Conservation (phyloP, 1,140 invertebrate genomes). For the Scaptomyza pallida region DNA sequence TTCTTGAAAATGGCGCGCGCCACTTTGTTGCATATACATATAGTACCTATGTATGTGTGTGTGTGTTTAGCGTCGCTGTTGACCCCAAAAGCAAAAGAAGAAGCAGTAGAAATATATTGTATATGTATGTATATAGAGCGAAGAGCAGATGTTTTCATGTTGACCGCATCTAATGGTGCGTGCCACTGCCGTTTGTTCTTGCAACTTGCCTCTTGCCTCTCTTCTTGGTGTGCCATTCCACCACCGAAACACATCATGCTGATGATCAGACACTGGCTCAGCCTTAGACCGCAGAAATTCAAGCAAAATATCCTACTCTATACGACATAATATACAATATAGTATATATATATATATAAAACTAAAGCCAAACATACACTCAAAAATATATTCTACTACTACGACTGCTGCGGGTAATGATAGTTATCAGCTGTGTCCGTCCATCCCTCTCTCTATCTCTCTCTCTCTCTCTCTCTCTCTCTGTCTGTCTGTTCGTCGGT, state of each 20-base stretch:
- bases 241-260: conserved; percentile 22
- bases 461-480: too few relatives aligned
- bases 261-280: conserved; percentile 22
- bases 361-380: conserved; percentile 39
- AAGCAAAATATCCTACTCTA: too few relatives aligned
- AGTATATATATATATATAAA: background rate
- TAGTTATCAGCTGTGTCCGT: conserved; percentile 66
- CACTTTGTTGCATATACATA: too few relatives aligned
- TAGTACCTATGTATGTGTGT: background rate
- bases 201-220: conserved; percentile 32
- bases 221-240: conserved; percentile 22
- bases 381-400: conserved; percentile 24
- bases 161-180: conserved; percentile 83
- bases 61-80: conserved; percentile 26
- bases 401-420: conserved; percentile 65
- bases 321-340: conserved; percentile 18
- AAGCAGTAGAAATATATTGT: background rate
- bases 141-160: conserved; percentile 79
- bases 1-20: conserved; percentile 41
- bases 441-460: too few relatives aligned
- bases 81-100: conserved; percentile 51
- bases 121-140: background rate
- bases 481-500: conserved; percentile 31
- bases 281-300: conserved; percentile 59
- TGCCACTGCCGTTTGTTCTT: conserved; percentile 73